Percentiles rank a stretch among this genome's conserved stretches.
These are phyloP conservation scores for Ctenodactylus gundi DNA, from an alignment of 2,113 vertebrate genomes.

Conservation along the genomic window DNA sequence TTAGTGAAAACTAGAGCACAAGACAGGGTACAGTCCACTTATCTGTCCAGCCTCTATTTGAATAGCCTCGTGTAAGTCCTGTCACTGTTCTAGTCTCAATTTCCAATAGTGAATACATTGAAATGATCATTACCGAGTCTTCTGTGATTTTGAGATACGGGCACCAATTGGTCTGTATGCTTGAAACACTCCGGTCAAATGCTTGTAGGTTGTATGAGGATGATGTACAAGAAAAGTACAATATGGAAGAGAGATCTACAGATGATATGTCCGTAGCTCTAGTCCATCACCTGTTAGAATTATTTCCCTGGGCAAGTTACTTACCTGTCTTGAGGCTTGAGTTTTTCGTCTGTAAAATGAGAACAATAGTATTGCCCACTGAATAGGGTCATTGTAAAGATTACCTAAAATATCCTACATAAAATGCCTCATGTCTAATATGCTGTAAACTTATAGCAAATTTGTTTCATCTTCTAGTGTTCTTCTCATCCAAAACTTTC, in stretches of 20 bases:
- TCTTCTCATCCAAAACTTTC: neutral
- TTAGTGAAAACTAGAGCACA: neutral
- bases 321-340: neutral
- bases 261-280: neutral
- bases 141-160: neutral
- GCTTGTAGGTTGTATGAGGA: neutral
- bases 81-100: neutral
- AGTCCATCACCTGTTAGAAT: neutral
- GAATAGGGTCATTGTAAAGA: neutral
- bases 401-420: neutral
- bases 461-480: neutral
- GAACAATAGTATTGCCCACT: neutral
- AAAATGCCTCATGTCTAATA: neutral
- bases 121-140: neutral
- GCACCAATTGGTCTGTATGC: neutral
- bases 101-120: neutral
- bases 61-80: neutral
- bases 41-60: neutral
- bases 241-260: neutral
- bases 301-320: neutral
- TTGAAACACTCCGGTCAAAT: neutral
- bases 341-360: neutral
- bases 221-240: neutral
- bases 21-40: accelerated
- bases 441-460: neutral